A percentile compares a stretch with the other conserved stretches of the same genome.
Evolutionary conservation across 2,797 vertebrate genomes (phyloP).

Genomic region (Leptodactylus fallax): DNA sequence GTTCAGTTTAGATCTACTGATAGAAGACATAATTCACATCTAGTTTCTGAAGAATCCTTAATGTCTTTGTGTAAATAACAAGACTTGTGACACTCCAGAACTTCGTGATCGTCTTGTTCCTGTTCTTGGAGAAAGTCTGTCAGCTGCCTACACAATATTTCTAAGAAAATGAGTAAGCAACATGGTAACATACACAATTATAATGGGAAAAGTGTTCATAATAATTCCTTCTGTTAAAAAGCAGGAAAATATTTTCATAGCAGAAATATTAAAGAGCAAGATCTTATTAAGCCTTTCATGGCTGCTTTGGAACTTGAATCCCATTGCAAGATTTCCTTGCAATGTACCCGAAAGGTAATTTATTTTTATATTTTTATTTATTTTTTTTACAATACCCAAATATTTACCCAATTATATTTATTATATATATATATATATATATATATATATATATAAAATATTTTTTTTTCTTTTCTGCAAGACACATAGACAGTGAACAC

Average conservation of each 20-base stretch:
- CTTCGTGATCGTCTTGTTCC: slow-evolving; percentile 6
- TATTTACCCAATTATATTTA: too few relatives aligned
- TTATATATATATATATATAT: too few relatives aligned
- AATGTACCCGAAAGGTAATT: too few relatives aligned
- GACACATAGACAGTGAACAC: not conserved
- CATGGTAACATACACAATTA: not conserved
- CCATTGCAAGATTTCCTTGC: not conserved
- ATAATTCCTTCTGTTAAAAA: not conserved
- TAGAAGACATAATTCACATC: not conserved
- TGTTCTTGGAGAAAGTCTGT: slow-evolving; percentile 23
- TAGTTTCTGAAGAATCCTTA: not conserved
- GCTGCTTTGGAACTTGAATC: not conserved
- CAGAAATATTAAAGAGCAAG: not conserved
- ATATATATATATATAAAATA: too few relatives aligned
- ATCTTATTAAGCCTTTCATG: not conserved
- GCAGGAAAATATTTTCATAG: not conserved
- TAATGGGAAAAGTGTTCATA: not conserved
- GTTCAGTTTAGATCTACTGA: not conserved
- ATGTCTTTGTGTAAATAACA: not conserved
- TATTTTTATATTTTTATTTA: too few relatives aligned
- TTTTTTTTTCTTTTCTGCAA: too few relatives aligned
- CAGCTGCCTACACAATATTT: slow-evolving; percentile 27
- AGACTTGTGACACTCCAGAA: not conserved
- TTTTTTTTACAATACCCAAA: too few relatives aligned
- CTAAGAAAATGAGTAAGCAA: slow-evolving; percentile 18